Evolutionary conservation across 53 echinoderm and acorn worm genomes (phyloP).

Genomic region (Arbacia lixula): DNA sequence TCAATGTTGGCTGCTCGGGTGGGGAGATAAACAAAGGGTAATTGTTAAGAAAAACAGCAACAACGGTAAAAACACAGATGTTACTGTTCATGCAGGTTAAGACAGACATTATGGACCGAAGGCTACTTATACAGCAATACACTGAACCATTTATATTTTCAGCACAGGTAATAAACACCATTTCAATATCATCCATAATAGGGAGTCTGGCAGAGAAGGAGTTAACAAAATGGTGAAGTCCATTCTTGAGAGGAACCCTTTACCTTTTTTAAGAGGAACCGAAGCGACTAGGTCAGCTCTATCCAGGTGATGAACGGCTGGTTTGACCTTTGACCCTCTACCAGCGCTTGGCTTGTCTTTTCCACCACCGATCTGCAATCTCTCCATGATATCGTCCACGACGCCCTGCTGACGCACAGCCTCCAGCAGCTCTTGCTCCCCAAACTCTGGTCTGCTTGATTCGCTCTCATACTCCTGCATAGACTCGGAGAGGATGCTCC

Average conservation of each 20-base stretch:
- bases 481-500: constrained; percentile 80
- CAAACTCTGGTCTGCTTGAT: constrained; percentile 47
- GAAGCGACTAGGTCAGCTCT: constrained; percentile 60
- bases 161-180: too few species aligned
- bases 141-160: too few species aligned
- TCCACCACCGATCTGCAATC: constrained; percentile 71
- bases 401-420: constrained; percentile 78
- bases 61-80: too few species aligned
- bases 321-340: constrained; percentile 29
- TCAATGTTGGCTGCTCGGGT: constrained; percentile 95
- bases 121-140: too few species aligned
- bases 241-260: too few species aligned
- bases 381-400: constrained; percentile 88
- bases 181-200: too few species aligned
- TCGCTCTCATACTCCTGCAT: constrained; percentile 55
- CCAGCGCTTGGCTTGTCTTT: constrained; percentile 5
- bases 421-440: constrained; percentile 79
- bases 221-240: too few species aligned
- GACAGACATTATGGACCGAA: too few species aligned
- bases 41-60: too few species aligned
- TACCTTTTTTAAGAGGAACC: constrained; percentile 92
- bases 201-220: too few species aligned
- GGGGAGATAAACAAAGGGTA: too few species aligned
- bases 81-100: too few species aligned
- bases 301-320: constrained; percentile 80